These are phyloP conservation scores for Nothoprocta pentlandii DNA, from an alignment of 2,113 vertebrate genomes.

Conservation along the genomic window DNA sequence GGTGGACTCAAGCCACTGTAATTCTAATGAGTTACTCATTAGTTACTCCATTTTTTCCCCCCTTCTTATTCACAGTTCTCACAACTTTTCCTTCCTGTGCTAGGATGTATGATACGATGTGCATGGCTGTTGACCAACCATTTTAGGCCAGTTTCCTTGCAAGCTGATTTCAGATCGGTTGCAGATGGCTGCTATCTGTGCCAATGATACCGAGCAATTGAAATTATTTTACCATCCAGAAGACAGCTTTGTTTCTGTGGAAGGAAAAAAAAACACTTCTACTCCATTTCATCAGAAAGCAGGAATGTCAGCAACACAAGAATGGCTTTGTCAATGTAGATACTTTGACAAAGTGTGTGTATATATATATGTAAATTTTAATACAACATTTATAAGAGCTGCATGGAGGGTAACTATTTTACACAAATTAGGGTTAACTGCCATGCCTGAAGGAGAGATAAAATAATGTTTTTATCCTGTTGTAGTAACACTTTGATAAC, in stretches of 20 bases:
- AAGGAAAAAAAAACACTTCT: not conserved
- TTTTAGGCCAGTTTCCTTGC: not conserved
- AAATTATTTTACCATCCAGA: not conserved
- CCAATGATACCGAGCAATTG: not conserved
- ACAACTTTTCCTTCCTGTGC: not conserved
- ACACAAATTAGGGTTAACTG: not conserved
- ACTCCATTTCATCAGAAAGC: not conserved
- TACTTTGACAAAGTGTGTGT: not conserved
- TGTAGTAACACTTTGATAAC: not conserved
- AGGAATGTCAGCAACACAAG: not conserved
- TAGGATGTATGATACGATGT: not conserved
- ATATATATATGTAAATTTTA: not conserved
- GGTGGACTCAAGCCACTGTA: not conserved
- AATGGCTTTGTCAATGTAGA: not conserved
- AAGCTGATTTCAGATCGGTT: constrained; percentile 11
- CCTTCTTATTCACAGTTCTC: not conserved
- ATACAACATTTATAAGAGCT: not conserved
- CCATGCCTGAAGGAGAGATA: not conserved
- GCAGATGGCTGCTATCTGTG: not conserved
- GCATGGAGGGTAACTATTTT: not conserved
- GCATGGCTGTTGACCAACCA: not conserved
- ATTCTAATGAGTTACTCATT: too few relatives aligned
- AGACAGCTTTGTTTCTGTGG: not conserved
- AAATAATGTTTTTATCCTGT: not conserved
- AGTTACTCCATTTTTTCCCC: not conserved